Base-by-base conservation (phyloP, 2,797 vertebrate genomes). In the Anniella stebbinsi region DNA sequence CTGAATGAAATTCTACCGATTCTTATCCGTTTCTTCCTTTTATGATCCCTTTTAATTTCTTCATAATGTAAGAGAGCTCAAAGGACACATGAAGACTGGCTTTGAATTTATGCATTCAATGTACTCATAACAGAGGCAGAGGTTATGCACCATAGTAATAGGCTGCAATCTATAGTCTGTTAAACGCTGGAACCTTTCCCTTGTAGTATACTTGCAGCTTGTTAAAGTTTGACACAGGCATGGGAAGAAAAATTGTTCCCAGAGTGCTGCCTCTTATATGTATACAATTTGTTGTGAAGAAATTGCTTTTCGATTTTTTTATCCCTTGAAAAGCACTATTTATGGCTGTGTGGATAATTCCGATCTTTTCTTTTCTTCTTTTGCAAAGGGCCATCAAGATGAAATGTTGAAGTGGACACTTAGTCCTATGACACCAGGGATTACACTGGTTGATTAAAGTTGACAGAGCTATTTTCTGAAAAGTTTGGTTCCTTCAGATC, bases 381-480 rank as follows among this genome's bases (percentile, higher is more conserved):
- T 67, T 51, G 28, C 48, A 90, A 82, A 85, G 3, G 90, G 3
- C 38, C 72, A 38, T 70, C 28, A 76, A 70, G 84, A 63, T 89
- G 81, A 92, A 87, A 45, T 73, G 60, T 28, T 87, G 60, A 75
- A 84, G 73, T 88, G 66, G 54, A 21, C 30, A 6, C 75, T 85
- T 91, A 5, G 13, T 90, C 92, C 89, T 21, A 3, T 76, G 28
- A 57, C 17, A 5, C 88, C 77, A 84, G 78, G 54, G 63, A 72
- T 93, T 91, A 86, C 69, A 76, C 23, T 88, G 66, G 84, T 88
- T 92, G 60, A 73, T 89, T 88, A 41, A 81, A 87, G 73, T 70
- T 84, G 90, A 85, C 75, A 80, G 87, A 23, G 45, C 36, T 54
- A 38, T 91, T 93, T 88, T 77, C 81, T 90, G 88, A 84, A 63